Conservation (phyloP, 1,140 invertebrate species). For the Cyclina sinensis region DNA sequence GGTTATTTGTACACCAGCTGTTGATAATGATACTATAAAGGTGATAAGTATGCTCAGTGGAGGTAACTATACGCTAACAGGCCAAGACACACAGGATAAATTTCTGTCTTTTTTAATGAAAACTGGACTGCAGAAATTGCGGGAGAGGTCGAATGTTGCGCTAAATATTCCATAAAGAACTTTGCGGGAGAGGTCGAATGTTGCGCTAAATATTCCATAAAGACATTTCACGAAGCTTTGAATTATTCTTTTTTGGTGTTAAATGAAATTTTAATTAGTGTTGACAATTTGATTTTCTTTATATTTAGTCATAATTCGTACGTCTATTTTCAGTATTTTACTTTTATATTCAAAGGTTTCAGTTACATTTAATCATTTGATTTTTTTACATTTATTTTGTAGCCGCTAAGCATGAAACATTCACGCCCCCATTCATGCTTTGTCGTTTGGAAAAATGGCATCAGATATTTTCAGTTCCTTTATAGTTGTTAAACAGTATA, state of each 20-base stretch:
- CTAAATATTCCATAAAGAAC: neutral
- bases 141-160: neutral
- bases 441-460: no score
- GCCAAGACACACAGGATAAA: neutral
- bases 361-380: neutral
- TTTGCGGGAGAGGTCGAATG: neutral
- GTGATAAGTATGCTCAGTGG: slow-evolving; percentile 12
- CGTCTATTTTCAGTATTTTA: neutral
- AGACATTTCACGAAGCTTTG: no score
- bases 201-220: neutral
- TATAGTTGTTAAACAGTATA: no score
- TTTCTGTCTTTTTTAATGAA: slow-evolving; percentile 3
- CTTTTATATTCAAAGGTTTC: neutral
- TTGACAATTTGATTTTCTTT: no score
- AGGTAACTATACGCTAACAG: neutral
- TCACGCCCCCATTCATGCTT: no score
- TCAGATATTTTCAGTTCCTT: no score
- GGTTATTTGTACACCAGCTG: neutral
- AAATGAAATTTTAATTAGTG: no score
- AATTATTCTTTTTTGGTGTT: no score
- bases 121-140: neutral
- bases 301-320: neutral
- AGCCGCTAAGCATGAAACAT: no score
- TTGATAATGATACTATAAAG: neutral
- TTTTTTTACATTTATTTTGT: no score